A percentile compares a stretch with the other conserved stretches of the same genome.
Evolutionary conservation across 2,113 vertebrate species (phyloP).

Genomic region (Turdus rufiventris): DNA sequence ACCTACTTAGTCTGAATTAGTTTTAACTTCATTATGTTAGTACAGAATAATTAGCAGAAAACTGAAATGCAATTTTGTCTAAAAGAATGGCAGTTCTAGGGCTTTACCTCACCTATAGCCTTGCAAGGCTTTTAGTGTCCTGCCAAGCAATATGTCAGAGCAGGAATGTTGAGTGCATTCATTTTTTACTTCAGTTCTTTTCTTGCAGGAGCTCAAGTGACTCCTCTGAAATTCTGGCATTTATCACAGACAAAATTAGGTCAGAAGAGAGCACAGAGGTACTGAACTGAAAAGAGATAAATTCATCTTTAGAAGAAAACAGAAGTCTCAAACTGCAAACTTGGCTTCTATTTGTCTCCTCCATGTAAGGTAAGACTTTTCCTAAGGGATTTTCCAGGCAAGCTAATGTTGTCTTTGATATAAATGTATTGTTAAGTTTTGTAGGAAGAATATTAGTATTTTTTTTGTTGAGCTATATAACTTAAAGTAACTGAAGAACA

Average conservation of each 20-base stretch:
- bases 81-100: slow-evolving; percentile 27
- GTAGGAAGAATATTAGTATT: not conserved
- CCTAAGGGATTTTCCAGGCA: not conserved
- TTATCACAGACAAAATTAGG: slow-evolving; percentile 62
- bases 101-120: slow-evolving; percentile 43
- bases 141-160: slow-evolving; percentile 55
- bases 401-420: not conserved
- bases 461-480: not conserved
- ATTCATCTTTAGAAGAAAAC: slow-evolving; percentile 30
- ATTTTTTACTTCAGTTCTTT: slow-evolving; percentile 57
- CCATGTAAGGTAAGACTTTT: slow-evolving; percentile 34
- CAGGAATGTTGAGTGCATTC: slow-evolving; percentile 61
- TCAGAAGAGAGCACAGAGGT: slow-evolving; percentile 49
- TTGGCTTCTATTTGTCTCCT: slow-evolving; percentile 21
- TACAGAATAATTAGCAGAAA: slow-evolving; percentile 54
- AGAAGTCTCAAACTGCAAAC: not conserved
- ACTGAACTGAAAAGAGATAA: slow-evolving; percentile 40
- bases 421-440: not conserved
- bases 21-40: slow-evolving; percentile 32
- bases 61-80: slow-evolving; percentile 26
- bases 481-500: not conserved
- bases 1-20: slow-evolving; percentile 10
- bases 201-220: slow-evolving; percentile 59
- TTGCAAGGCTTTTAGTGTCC: slow-evolving; percentile 57
- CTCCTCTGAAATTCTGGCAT: slow-evolving; percentile 56